Percentiles rank a stretch among this genome's conserved stretches.
Conservation (phyloP, 1,140 invertebrate species). For the Plectus sambesii region DNA sequence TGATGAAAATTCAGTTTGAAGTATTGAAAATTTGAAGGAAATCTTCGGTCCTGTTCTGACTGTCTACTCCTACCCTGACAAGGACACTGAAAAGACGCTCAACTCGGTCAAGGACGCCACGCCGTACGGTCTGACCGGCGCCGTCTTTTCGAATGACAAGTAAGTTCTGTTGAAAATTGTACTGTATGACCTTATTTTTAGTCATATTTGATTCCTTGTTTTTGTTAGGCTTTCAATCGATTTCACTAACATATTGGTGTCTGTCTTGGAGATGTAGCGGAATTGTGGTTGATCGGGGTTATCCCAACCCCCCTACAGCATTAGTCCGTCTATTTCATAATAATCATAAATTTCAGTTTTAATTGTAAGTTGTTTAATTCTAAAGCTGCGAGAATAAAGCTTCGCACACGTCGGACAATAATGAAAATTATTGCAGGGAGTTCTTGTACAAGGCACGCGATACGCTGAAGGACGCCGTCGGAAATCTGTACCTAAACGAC, state of each 20-base stretch:
- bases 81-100: conserved; percentile 61
- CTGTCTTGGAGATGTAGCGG: too few relatives aligned
- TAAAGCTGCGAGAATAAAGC: too few relatives aligned
- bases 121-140: conserved; percentile 78
- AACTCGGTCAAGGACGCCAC: conserved; percentile 66
- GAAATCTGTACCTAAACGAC: conserved; percentile 98
- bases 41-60: conserved; percentile 92
- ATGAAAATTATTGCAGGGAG: conserved; percentile 50
- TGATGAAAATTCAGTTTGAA: conserved; percentile 12
- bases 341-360: conserved; percentile 7
- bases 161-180: conserved; percentile 54
- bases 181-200: too few relatives aligned
- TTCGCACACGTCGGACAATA: too few relatives aligned
- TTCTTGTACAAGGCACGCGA: conserved; percentile 65
- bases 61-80: conserved; percentile 80
- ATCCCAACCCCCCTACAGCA: too few relatives aligned
- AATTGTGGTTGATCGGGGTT: too few relatives aligned
- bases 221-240: too few relatives aligned
- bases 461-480: conserved; percentile 51
- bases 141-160: conserved; percentile 79
- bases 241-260: too few relatives aligned
- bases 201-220: conserved; percentile 4
- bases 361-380: conserved; percentile 12
- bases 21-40: conserved; percentile 53
- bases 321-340: too few relatives aligned